phyloP scores from a whole-genome alignment of 2,888 invertebrate genomes.

The Balanococcus diminutus region DNA sequence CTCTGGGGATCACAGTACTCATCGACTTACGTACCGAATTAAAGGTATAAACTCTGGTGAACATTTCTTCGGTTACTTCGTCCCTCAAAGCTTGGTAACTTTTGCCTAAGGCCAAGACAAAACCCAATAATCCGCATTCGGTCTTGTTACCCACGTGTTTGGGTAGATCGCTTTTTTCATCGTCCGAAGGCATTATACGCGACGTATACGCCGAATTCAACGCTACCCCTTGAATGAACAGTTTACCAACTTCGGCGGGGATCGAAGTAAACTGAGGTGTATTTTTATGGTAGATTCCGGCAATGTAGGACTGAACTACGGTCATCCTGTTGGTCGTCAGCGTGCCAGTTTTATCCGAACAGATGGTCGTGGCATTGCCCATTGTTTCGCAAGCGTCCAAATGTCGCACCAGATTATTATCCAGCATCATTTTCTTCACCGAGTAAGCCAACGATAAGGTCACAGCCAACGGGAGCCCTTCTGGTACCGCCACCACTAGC shows the following conservation, averaged over 20 bases:
- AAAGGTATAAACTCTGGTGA: conserved; percentile 67
- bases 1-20: conserved; percentile 67
- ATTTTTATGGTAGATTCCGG: conserved; percentile 62
- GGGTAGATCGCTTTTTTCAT: conserved; percentile 62
- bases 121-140: conserved; percentile 70
- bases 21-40: conserved; percentile 72
- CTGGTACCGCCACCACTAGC: conserved; percentile 69
- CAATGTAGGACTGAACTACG: conserved; percentile 66
- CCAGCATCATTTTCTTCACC: conserved; percentile 70
- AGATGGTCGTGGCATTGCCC: conserved; percentile 71
- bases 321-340: conserved; percentile 71
- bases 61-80: conserved; percentile 65
- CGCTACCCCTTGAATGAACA: conserved; percentile 65
- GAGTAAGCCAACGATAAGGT: conserved; percentile 70
- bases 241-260: conserved; percentile 62
- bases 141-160: conserved; percentile 73
- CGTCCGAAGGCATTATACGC: conserved; percentile 62
- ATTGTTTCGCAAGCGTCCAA: conserved; percentile 72
- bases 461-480: conserved; percentile 69
- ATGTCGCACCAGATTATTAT: conserved; percentile 70
- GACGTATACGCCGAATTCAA: conserved; percentile 70
- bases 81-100: conserved; percentile 67
- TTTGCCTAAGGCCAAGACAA: conserved; percentile 66
- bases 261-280: conserved; percentile 64
- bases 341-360: conserved; percentile 73